These are phyloP conservation scores for Merluccius polli DNA, from an alignment of 2,797 vertebrate species.

Conservation along the genomic window DNA sequence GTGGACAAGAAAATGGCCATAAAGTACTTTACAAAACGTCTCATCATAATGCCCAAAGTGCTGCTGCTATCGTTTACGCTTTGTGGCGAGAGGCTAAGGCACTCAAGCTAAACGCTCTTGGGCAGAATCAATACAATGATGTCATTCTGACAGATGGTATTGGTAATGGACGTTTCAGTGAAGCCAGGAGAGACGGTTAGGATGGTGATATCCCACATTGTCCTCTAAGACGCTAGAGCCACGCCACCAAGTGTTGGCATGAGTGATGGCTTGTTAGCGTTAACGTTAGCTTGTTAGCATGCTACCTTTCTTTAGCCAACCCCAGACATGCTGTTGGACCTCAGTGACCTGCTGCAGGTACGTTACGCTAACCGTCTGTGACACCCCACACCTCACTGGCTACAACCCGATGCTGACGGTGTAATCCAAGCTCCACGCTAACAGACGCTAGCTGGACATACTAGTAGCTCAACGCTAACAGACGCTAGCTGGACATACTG, in stretches of 20 bases:
- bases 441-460: too few species aligned
- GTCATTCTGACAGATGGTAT: too few species aligned
- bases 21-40: too few species aligned
- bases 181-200: too few species aligned
- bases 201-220: neutral
- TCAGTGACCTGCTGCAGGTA: conserved; percentile 98
- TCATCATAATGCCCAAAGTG: too few species aligned
- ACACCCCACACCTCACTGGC: neutral
- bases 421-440: neutral
- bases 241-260: neutral
- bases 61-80: too few species aligned
- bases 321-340: conserved; percentile 94
- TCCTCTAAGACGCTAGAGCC: neutral
- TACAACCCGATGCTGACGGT: neutral
- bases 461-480: neutral
- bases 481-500: neutral
- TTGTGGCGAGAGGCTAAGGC: too few species aligned
- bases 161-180: too few species aligned
- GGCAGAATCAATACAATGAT: too few species aligned
- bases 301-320: conserved; percentile 46
- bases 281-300: neutral
- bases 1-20: too few species aligned
- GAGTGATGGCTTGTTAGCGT: neutral
- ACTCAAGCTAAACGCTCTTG: too few species aligned
- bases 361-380: neutral